Conservation (phyloP, 2,888 invertebrate species). For the Orthosia gracilis region DNA sequence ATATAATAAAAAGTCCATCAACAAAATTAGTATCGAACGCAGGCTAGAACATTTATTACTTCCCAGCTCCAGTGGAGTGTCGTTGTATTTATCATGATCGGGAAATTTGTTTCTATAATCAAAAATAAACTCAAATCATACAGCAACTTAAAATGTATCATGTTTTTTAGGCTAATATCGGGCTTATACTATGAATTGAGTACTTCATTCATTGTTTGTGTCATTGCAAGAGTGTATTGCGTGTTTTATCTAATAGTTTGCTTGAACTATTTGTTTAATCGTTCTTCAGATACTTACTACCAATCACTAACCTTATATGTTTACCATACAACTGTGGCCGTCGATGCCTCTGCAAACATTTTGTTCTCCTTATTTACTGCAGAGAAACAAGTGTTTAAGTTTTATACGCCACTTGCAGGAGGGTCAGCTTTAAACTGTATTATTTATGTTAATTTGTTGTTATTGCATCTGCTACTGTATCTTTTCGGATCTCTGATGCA, state of each 20-base stretch:
- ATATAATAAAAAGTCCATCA: background rate
- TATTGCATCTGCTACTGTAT: background rate
- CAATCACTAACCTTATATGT: background rate
- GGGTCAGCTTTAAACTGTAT: background rate
- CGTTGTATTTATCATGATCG: conserved; percentile 1
- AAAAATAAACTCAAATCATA: conserved; percentile 3
- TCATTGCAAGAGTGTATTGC: conserved; percentile 4
- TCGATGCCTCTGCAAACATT: conserved; percentile 2
- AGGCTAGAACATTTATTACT: background rate
- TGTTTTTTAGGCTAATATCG: background rate
- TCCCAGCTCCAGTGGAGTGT: background rate
- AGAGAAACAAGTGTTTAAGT: background rate
- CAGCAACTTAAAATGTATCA: background rate
- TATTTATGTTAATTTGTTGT: background rate
- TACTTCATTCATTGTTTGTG: conserved; percentile 1
- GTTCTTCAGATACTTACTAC: no score
- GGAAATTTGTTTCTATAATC: background rate
- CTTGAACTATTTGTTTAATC: background rate
- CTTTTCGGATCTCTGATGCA: background rate
- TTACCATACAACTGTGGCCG: background rate
- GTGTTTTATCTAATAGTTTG: background rate
- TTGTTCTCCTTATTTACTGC: conserved; percentile 11
- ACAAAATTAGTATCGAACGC: background rate
- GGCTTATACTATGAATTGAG: conserved; percentile 12
- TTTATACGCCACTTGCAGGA: background rate